Evolutionary conservation across 2,888 invertebrate genomes (phyloP), one percentile per base, ranked within the genome.

Genomic region (Pseudococcus jackbeardsleyi): DNA sequence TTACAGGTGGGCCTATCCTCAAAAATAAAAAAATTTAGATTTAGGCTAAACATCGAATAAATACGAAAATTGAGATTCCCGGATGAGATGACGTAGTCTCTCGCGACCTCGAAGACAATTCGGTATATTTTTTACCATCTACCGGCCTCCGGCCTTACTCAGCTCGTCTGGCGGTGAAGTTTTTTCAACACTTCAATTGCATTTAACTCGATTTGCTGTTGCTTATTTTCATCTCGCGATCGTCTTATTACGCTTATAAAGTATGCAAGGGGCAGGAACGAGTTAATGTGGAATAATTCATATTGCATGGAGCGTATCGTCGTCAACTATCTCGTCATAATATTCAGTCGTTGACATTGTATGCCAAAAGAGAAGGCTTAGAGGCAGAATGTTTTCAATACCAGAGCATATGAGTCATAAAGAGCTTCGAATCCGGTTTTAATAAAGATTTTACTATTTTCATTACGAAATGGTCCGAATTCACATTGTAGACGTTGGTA

Each of bases 31-130:
- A 46, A 46, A 82, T 82, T 33, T 33, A 33, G 26, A 3, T 3
- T 33, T 39, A 19, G 4, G 11, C 79, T n/a, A 42, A 72, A 42
- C 26, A 5, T 82, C 8, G 46, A 46, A 0, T 82, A 82, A 42
- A 42, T 33, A 17, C 17, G 2, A 82, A 46, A 17, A n/a, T 82
- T 82, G 19, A 82, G 79, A n/a, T 46, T 19, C 79, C 79, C 79
- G n/a, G 19, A 33, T 33, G 72, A 72, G 39, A 46, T 82, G 79
- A 82, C 79, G 79, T 82, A 82, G 46, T 46, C 42, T 42, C 42
- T 42, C 42, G 42, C 79, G 79, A 82, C 79, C 79, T 82, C 79
- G 19, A 82, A 82, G 79, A 46, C 46, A 46, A 82, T 82, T 82
- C 46, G 4, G 19, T n/a, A 19, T 46, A 26, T 82, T 82, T 82